Evolutionary conservation across 2,113 vertebrate genomes (phyloP), one percentile per base, ranked within the genome.

Genomic region (Campylomormyrus numenius): DNA sequence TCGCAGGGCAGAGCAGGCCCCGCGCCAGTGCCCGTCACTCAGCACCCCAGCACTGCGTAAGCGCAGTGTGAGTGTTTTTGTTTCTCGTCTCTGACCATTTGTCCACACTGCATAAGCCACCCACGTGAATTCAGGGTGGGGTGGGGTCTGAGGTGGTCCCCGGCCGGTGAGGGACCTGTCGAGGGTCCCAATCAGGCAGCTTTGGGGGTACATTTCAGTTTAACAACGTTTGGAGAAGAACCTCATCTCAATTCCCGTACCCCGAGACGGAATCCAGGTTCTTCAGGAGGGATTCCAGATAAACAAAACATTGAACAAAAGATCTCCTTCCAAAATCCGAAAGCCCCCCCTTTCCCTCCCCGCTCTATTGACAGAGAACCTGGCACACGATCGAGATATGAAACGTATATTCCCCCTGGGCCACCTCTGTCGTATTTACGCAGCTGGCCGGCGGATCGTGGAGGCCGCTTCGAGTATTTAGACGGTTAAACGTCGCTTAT

Each of bases 371-470:
- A 88, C 46, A 35, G 46, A 84, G 80, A 42, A 39, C 27, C 85
- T 11, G 21, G 39, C 56, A 49, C 70, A n/a, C 19, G 13, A 74
- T 89, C 88, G 90, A 74, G 21, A 90, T 92, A 88, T 90, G n/a
- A 90, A 92, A 91, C 85, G 89, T 92, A 91, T 91, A 92, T 87
- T 91, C 92, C 94, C 91, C 27, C 42, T 90, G 94, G 70, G 88
- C 83, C 85, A 74, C 45, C 24, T 87, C 6, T 7, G 77, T 90
- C 87, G 89, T 95, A 94, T 95, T 95, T 94, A 92, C 84, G 92
- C 94, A 94, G 94, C 93, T 95, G 94, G 27, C 74, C 17, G 86
- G 85, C 88, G 85, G 89, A 89, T 70, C 85, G 88, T 21, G 8
- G 48, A 87, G 45, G 89, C 46, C 89, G 70, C 15, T 11, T 27